These are phyloP conservation scores for Hyphantria cunea DNA, from an alignment of 1,140 invertebrate genomes.

Conservation along the genomic window DNA sequence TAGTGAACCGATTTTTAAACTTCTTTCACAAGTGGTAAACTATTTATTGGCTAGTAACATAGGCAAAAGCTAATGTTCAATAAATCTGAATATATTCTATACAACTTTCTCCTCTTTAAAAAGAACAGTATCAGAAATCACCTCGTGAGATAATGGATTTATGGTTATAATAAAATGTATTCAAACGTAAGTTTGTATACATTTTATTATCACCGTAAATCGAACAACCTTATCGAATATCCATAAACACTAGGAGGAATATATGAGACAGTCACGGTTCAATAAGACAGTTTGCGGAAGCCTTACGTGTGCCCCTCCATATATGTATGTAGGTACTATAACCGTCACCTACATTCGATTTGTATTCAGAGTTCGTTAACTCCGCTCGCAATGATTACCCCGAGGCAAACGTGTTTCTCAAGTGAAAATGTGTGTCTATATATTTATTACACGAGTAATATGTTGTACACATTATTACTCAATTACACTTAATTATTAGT, in stretches of 20 bases:
- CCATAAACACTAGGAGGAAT: conserved; percentile 19
- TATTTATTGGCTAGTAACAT: no score
- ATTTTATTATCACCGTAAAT: conserved; percentile 22
- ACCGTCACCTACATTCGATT: conserved; percentile 50
- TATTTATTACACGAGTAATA: conserved; percentile 15
- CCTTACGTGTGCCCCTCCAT: conserved; percentile 2
- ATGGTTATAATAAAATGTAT: background rate
- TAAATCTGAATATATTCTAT: no score
- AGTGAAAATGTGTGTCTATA: conserved; percentile 11
- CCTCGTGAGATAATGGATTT: no score
- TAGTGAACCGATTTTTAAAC: no score
- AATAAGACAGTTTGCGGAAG: conserved; percentile 2
- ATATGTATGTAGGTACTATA: conserved; percentile 9
- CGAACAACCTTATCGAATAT: conserved; percentile 13
- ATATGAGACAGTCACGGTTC: conserved; percentile 4
- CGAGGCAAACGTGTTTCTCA: conserved; percentile 33
- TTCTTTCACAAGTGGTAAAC: no score
- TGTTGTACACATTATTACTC: conserved; percentile 26
- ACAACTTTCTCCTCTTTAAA: no score
- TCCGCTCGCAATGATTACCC: conserved; percentile 49
- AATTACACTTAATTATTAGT: conserved; percentile 26
- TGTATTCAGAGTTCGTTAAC: conserved; percentile 60
- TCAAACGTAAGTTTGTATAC: conserved; percentile 5
- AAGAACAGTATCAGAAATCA: no score
- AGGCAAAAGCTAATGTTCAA: no score